Evolutionary conservation across 2,888 invertebrate species (phyloP), one percentile per base, ranked within the genome.

Genomic region (Drosophila heteroneura): DNA sequence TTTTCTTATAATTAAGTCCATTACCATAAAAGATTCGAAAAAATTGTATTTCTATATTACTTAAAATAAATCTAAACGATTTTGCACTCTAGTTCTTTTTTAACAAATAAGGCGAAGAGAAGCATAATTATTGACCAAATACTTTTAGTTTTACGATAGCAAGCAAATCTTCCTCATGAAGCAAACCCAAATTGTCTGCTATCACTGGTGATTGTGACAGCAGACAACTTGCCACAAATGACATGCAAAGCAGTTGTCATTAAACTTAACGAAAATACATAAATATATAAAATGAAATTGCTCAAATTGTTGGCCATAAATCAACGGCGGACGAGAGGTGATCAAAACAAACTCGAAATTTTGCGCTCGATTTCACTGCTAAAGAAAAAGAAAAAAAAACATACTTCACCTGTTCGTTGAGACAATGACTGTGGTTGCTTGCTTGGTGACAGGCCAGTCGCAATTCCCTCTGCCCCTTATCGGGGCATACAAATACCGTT

Each of bases 201-300:
- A 69, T 81, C 65, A 66, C 65, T 63, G 70, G 59, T 69, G 72
- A 73, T 68, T 69, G 70, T 71, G 83, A 76, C 85, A 74, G 76
- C 61, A 70, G 68, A 68, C 83, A 79, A 76, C 76, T 87, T 81
- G 69, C 79, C 83, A 79, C 72, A 80, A 63, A 85, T 83, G 85
- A 85, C 88, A 85, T 85, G 88, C 83, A 85, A 88, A 88, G 80
- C 88, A 88, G 85, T 85, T 88, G 85, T 80, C 88, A 85, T 79
- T 83, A 81, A 67, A 74, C 68, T 85, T 47, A 56, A 79, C 58
- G 62, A 74, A 74, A 77, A 77, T 51, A 26, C 54, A 16, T 65
- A 37, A 65, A 68, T 37, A 70, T 56, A 70, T 74, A 71, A 75
- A 83, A 74, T 77, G 73, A 82, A 83, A 83, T 87, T 79, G 81